A percentile compares a stretch with the other conserved stretches of the same genome.
Evolutionary conservation across 2,113 vertebrate genomes (phyloP).

Genomic region (Centropristis striata): DNA sequence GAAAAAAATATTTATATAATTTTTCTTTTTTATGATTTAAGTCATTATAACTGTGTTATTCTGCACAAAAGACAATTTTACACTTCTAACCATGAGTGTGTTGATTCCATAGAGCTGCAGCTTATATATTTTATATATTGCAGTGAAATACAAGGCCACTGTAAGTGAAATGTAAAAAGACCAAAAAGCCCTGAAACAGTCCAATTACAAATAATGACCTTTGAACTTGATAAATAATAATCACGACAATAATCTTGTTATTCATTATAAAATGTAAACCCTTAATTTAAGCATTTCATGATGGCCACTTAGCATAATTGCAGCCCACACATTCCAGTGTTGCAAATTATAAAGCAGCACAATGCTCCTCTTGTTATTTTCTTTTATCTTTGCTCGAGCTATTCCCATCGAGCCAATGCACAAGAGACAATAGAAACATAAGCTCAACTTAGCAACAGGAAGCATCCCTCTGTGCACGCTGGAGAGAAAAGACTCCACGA

Average conservation of each 20-base stretch:
- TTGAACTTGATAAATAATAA: conserved; percentile 19
- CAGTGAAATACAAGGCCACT: too few species aligned
- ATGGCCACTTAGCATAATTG: conserved; percentile 65
- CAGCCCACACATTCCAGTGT: conserved; percentile 64
- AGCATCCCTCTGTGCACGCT: conserved; percentile 56
- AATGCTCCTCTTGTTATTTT: conserved; percentile 72
- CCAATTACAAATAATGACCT: background rate
- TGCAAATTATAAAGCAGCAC: conserved; percentile 72
- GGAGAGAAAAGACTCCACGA: conserved; percentile 13
- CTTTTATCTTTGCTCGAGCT: conserved; percentile 71
- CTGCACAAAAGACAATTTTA: too few species aligned
- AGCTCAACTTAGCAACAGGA: conserved; percentile 77
- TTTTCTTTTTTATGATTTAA: too few species aligned
- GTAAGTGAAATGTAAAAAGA: too few species aligned
- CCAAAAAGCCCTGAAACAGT: too few species aligned
- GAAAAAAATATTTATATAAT: too few species aligned
- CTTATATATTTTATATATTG: too few species aligned
- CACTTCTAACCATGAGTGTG: too few species aligned
- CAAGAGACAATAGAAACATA: conserved; percentile 70
- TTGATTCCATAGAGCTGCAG: too few species aligned
- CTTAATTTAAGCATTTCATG: conserved; percentile 44
- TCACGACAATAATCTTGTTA: conserved; percentile 18
- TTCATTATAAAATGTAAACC: conserved; percentile 48
- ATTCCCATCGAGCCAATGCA: conserved; percentile 65
- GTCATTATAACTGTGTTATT: too few species aligned